Evolutionary conservation across 2,888 invertebrate genomes (phyloP).

Genomic region (Bedellia somnulentella): DNA sequence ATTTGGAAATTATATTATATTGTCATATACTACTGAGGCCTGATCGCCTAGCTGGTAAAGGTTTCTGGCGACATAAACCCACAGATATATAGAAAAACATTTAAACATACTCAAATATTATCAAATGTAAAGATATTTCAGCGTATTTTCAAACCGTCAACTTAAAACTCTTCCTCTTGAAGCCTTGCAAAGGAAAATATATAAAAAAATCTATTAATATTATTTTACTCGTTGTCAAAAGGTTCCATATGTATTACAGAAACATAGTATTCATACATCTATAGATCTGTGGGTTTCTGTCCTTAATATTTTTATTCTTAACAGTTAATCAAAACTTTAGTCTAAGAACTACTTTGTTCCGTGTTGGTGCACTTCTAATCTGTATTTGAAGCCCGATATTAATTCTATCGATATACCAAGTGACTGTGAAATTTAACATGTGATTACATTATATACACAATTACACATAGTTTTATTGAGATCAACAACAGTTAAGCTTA

Average conservation of each 20-base stretch:
- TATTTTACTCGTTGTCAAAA: too few relatives aligned
- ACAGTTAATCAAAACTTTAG: too few relatives aligned
- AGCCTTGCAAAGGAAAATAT: neutral
- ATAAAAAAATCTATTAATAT: neutral
- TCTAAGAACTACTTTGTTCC: constrained; percentile 40
- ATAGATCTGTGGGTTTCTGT: too few relatives aligned
- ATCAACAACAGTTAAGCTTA: constrained; percentile 56
- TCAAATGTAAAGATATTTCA: neutral
- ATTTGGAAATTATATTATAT: constrained; percentile 46
- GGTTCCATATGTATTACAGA: too few relatives aligned
- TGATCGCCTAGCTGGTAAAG: constrained; percentile 18
- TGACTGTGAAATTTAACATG: constrained; percentile 53
- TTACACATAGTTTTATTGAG: constrained; percentile 47
- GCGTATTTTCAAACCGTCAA: neutral
- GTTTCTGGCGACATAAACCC: too few relatives aligned
- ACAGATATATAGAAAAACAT: constrained; percentile 22
- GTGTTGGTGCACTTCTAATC: constrained; percentile 51
- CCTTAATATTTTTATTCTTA: too few relatives aligned
- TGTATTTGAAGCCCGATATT: constrained; percentile 39
- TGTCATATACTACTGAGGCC: constrained; percentile 49
- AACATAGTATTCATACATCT: too few relatives aligned
- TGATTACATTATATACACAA: constrained; percentile 56
- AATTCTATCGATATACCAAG: constrained; percentile 30
- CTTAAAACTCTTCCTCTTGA: neutral
- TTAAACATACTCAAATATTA: neutral